These are phyloP conservation scores for Orussus abietinus DNA, from an alignment of 1,140 invertebrate genomes.

Conservation along the genomic window DNA sequence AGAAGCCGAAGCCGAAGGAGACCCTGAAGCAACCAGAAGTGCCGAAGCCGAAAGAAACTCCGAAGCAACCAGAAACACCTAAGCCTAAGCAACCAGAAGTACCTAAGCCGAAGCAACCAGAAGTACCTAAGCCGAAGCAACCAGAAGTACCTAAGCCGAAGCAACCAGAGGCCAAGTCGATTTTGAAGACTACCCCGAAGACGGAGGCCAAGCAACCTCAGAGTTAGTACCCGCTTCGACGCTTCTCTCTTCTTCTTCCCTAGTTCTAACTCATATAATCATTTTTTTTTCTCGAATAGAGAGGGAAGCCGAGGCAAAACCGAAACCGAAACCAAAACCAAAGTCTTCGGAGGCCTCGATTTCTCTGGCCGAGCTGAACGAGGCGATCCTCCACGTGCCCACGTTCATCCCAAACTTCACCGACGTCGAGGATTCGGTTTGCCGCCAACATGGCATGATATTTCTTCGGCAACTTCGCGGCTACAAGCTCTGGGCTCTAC, in stretches of 20 bases:
- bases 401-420: slow-evolving; percentile 66
- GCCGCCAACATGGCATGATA: slow-evolving; percentile 64
- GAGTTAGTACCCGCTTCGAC: slow-evolving; percentile 1
- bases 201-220: not conserved
- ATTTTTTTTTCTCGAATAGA: no score
- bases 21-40: slow-evolving; percentile 19
- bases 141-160: not conserved
- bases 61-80: slow-evolving; percentile 23
- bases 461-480: slow-evolving; percentile 62
- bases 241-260: no score
- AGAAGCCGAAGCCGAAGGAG: slow-evolving; percentile 26
- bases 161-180: not conserved
- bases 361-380: slow-evolving; percentile 43
- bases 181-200: not conserved
- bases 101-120: not conserved
- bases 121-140: not conserved
- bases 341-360: slow-evolving; percentile 28
- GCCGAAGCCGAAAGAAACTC: slow-evolving; percentile 13
- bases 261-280: no score
- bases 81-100: slow-evolving; percentile 1
- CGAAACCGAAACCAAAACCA: slow-evolving; percentile 23
- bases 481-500: slow-evolving; percentile 65
- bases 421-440: slow-evolving; percentile 59
- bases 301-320: no score
- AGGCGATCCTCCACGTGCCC: slow-evolving; percentile 55